Evolutionary conservation across 2,113 vertebrate genomes (phyloP).

Genomic region (Rhagologus leucostigma): DNA sequence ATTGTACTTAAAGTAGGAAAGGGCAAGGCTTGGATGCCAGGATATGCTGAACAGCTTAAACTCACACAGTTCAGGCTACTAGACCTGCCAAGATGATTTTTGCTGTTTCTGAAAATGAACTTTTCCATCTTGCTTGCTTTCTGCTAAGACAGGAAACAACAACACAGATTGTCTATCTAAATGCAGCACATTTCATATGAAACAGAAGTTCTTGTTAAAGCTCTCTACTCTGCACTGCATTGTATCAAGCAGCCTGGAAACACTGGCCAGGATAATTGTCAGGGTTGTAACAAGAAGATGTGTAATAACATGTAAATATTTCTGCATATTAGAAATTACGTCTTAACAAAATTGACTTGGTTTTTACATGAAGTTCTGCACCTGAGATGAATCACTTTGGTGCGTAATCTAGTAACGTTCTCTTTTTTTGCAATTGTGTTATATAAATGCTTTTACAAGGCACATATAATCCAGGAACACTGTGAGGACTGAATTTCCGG

Average conservation of each 20-base stretch:
- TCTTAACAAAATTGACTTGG: constrained; percentile 5
- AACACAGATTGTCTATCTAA: neutral
- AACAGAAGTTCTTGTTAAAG: neutral
- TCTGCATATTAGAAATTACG: neutral
- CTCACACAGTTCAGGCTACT: neutral
- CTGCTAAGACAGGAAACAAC: neutral
- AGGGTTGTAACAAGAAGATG: neutral
- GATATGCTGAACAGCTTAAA: neutral
- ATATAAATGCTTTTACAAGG: neutral
- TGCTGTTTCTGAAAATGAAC: neutral
- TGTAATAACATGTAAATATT: constrained; percentile 17
- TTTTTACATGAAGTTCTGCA: neutral
- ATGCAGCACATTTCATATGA: neutral
- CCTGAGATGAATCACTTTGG: constrained; percentile 46
- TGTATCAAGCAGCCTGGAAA: neutral
- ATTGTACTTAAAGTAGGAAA: neutral
- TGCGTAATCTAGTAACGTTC: neutral
- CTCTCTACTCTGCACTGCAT: neutral
- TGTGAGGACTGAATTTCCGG: neutral
- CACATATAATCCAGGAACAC: neutral
- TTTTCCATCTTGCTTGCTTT: neutral
- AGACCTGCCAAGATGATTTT: neutral
- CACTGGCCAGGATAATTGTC: neutral
- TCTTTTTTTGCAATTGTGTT: neutral
- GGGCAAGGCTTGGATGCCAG: neutral